Evolutionary conservation across 1,140 invertebrate species (phyloP), one percentile per base, ranked within the genome.

Genomic region (Zaprionus gabonicus): DNA sequence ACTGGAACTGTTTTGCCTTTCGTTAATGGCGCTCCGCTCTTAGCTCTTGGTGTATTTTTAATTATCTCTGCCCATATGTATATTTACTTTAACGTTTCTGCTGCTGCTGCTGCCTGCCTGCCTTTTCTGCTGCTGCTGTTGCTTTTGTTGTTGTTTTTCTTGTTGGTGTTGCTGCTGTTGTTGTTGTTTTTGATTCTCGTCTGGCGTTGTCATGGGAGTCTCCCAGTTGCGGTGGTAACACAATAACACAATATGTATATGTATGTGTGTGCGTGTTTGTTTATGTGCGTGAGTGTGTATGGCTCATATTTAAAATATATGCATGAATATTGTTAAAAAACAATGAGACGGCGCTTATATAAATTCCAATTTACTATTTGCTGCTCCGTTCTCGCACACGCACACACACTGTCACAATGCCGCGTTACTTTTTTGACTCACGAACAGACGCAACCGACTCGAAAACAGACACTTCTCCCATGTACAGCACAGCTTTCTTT

Each of bases 151-250:
- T 17, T 46, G n/a, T 53, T 25, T 1, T 13, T 25, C 1, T 13
- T 55, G 12, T 4, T 55, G 25, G 0, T 53, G 23, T 12, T 53
- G 15, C 38, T 74, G 38, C 44, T 28, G 17, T 34, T 67, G 56
- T 63, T 70, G 57, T 71, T 76, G 34, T 68, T 69, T 53, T 73
- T 68, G 66, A 63, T 71, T 27, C 6, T 57, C 23, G 51, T 57
- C 58, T 58, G 56, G 27, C 63, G 81, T 86, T 87, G 83, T 88
- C 84, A 87, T 83, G 84, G 83, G 74, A 84, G 74, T 87, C 77
- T 71, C 65, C 70, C 59, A 60, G 59, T 80, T 63, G 70, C 65
- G 74, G 31, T 76, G 75, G 62, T 67, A 72, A 53, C 57, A 71
- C 73, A 53, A 34, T 59, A 49, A 60, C 49, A 6, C n/a, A 20